Evolutionary conservation across 2,113 vertebrate genomes (phyloP).

Genomic region (Tachysurus vachellii): DNA sequence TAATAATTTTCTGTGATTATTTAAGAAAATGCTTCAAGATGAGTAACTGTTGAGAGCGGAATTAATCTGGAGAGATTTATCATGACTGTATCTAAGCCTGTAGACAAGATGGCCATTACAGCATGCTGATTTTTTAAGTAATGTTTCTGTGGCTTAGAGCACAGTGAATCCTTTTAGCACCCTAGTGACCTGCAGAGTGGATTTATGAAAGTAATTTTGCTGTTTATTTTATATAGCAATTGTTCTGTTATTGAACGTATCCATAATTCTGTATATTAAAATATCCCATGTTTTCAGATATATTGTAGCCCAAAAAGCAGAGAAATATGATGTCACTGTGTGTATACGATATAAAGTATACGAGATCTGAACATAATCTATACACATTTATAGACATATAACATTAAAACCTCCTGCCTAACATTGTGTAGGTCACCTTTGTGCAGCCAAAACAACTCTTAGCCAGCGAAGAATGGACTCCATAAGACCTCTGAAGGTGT

Average conservation of each 20-base stretch:
- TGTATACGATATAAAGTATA: background rate
- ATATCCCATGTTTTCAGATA: background rate
- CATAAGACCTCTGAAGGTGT: too few relatives aligned
- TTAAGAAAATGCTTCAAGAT: background rate
- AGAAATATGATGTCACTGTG: background rate
- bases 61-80: background rate
- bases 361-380: background rate
- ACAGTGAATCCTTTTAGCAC: background rate
- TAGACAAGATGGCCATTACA: background rate
- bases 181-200: too few relatives aligned
- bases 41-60: background rate
- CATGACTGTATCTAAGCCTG: background rate
- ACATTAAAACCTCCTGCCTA: too few relatives aligned
- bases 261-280: constrained; percentile 13
- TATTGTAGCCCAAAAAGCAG: background rate
- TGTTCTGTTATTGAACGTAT: constrained; percentile 1
- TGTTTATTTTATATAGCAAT: constrained; percentile 1
- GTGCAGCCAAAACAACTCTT: too few relatives aligned
- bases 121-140: background rate
- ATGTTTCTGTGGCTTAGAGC: background rate
- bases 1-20: background rate
- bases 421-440: too few relatives aligned
- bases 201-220: background rate
- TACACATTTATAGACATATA: too few relatives aligned
- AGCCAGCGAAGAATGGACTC: too few relatives aligned